These are phyloP conservation scores for Rhinopomastus cyanomelas DNA, from an alignment of 2,113 vertebrate genomes.

Conservation along the genomic window DNA sequence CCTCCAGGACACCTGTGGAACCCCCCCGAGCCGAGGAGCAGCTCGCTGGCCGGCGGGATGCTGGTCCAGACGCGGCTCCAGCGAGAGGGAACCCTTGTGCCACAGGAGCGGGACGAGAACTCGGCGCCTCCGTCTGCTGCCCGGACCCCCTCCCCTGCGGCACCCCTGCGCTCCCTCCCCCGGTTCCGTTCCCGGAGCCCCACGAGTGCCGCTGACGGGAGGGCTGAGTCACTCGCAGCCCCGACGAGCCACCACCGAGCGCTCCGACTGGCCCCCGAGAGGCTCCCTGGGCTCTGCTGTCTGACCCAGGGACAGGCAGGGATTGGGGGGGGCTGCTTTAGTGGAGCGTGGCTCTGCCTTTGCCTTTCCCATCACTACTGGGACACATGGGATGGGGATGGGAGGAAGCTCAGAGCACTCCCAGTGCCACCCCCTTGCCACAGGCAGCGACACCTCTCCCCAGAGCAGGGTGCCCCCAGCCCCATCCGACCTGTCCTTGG, in stretches of 20 bases:
- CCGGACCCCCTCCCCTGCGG: not conserved
- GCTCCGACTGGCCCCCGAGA: not conserved
- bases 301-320: not conserved
- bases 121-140: not conserved
- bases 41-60: not conserved
- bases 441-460: too few relatives aligned
- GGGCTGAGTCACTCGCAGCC: slow-evolving; percentile 57
- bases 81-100: not conserved
- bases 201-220: slow-evolving; percentile 39
- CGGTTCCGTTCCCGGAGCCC: not conserved
- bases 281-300: too few relatives aligned
- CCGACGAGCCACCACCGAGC: slow-evolving; percentile 37
- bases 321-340: too few relatives aligned
- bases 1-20: not conserved
- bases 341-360: too few relatives aligned
- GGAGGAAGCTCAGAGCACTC: too few relatives aligned
- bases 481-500: too few relatives aligned
- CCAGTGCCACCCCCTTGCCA: too few relatives aligned
- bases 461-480: too few relatives aligned
- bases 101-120: not conserved
- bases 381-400: too few relatives aligned
- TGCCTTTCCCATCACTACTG: too few relatives aligned
- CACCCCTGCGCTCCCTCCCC: slow-evolving; percentile 12
- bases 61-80: slow-evolving; percentile 15
- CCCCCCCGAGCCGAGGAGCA: not conserved